A percentile compares a stretch with the other conserved stretches of the same genome.
Conservation (phyloP, 1,140 invertebrate species). For the Tyrophagus putrescentiae region DNA sequence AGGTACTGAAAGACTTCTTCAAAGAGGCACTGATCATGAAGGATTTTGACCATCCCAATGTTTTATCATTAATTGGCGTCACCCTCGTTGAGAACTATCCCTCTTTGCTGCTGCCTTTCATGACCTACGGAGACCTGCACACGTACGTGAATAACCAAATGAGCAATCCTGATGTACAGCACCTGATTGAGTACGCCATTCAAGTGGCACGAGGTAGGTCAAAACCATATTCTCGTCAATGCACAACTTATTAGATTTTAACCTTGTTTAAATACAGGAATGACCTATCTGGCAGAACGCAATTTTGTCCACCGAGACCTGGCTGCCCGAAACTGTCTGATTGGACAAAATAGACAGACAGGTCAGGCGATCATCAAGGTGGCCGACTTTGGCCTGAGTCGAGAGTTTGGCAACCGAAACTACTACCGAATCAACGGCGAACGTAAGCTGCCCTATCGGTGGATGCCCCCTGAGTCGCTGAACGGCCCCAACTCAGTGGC, state of each 20-base stretch:
- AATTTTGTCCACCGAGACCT: slow-evolving; percentile 37
- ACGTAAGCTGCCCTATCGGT: slow-evolving; percentile 34
- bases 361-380: slow-evolving; percentile 34
- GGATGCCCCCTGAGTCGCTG: slow-evolving; percentile 37
- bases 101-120: slow-evolving; percentile 38
- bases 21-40: slow-evolving; percentile 40
- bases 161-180: slow-evolving; percentile 36
- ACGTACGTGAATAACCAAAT: slow-evolving; percentile 36
- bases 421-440: slow-evolving; percentile 34
- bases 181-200: slow-evolving; percentile 37
- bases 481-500: slow-evolving; percentile 30
- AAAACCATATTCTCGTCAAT: too few relatives aligned
- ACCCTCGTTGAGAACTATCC: slow-evolving; percentile 33
- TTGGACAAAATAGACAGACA: slow-evolving; percentile 30
- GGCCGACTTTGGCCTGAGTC: slow-evolving; percentile 36
- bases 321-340: slow-evolving; percentile 40
- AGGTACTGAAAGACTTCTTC: slow-evolving; percentile 30
- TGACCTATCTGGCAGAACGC: slow-evolving; percentile 32
- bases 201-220: slow-evolving; percentile 36
- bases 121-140: slow-evolving; percentile 38
- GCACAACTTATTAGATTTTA: too few relatives aligned
- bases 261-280: neutral
- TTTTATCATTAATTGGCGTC: slow-evolving; percentile 37
- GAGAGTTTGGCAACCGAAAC: slow-evolving; percentile 33
- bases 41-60: slow-evolving; percentile 38